Evolutionary conservation across 2,113 vertebrate species (phyloP).

Genomic region (Salminus brasiliensis): DNA sequence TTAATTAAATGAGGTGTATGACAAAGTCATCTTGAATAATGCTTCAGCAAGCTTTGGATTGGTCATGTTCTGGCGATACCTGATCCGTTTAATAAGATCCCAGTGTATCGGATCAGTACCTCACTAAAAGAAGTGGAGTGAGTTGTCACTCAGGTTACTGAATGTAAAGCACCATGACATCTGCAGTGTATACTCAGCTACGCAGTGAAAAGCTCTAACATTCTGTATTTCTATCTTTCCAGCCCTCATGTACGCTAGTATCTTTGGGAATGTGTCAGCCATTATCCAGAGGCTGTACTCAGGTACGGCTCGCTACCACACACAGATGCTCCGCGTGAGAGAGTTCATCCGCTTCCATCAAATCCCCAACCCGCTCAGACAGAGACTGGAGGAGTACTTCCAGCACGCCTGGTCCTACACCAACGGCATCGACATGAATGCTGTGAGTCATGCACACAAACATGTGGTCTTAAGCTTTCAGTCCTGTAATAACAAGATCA

Average conservation of each 20-base stretch:
- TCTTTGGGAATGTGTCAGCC: slow-evolving; percentile 89
- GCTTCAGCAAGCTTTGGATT: neutral
- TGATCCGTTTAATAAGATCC: neutral
- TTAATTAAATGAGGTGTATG: neutral
- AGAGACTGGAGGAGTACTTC: slow-evolving; percentile 86
- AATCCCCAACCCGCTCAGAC: slow-evolving; percentile 84
- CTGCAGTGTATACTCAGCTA: neutral
- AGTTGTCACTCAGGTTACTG: neutral
- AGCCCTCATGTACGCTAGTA: slow-evolving; percentile 92
- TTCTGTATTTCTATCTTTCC: slow-evolving; percentile 11
- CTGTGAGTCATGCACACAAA: slow-evolving; percentile 71
- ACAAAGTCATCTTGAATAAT: too few relatives aligned
- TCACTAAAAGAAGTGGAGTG: neutral
- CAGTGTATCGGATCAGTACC: neutral
- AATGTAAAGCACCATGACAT: neutral
- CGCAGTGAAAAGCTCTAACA: neutral
- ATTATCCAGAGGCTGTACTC: slow-evolving; percentile 91
- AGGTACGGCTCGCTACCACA: slow-evolving; percentile 87
- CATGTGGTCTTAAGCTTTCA: neutral
- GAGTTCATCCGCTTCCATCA: slow-evolving; percentile 88
- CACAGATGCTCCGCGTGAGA: slow-evolving; percentile 86
- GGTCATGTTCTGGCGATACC: too few relatives aligned
- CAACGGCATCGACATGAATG: slow-evolving; percentile 89
- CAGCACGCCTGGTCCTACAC: slow-evolving; percentile 89
- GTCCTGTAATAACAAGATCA: neutral